Base-by-base conservation (phyloP, 2,113 vertebrate genomes). In the Sphyrna mokarran region DNA sequence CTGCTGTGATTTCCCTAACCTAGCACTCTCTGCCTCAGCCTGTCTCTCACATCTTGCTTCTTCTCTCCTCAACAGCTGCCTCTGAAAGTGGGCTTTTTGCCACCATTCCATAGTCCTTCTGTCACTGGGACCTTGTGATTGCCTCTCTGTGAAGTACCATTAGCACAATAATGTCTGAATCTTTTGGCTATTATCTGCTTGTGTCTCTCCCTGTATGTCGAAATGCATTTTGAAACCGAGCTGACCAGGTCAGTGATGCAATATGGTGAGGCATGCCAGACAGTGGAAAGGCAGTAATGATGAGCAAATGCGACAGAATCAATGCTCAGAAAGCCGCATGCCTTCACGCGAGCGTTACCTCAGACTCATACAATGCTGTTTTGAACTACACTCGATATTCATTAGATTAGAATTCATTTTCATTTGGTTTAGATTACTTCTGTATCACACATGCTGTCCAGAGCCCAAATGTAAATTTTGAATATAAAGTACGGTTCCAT, bases 401-500 rank as follows among this genome's bases (percentile, higher is more conserved):
- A 94, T 94, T 94, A 23, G 40, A 68, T 68, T 37, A 93, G 33
- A 66, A 93, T 40, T 37, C 33, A 66, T 37, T 18, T 68, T 93
- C 90, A 93, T 93, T 93, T 93, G 61, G 91, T 70, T 94, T 94
- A 37, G 69, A 69, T 94, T 94, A 70, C 70, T 43, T 68, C 91
- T 23, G 18, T 37, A 9, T 40, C 23, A 37, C 33, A 94, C 40
- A 43, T 68, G 37, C 43, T 94, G 26, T 40, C 9, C 37, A 40
- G 63, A 70, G 40, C 20, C 61, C 33, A 70, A 94, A 68, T 40
- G 16, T 58, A 70, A 0, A 20, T 69, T 66, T 94, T 69, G 2
- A 26, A 23, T 18, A 69, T 11, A 94, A 40, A 69, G 40, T 33
- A 90, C 29, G 40, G 26, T 61, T 63, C 20, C 14, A 63, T 61